Conservation (phyloP, 2,797 vertebrate species). For the Agapornis canus region DNA sequence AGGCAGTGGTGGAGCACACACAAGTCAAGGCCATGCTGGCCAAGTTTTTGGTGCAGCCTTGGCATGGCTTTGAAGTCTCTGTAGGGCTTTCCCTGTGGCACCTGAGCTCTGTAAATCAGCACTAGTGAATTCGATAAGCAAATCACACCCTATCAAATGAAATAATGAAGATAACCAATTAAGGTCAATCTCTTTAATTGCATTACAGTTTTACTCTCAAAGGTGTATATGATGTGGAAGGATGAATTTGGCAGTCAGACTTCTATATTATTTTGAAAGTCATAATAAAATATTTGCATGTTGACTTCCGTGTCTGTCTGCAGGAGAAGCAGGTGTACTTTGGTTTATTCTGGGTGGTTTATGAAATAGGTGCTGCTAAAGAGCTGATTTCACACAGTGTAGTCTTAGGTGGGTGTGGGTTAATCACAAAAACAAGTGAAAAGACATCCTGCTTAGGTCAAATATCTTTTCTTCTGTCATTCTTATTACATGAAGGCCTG, state of each 20-base stretch:
- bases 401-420: background rate
- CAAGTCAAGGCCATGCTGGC: rapidly evolving
- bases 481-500: background rate
- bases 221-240: background rate
- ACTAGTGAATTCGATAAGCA: background rate
- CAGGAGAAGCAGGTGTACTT: background rate
- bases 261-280: background rate
- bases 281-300: background rate
- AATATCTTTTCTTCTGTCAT: background rate
- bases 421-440: background rate
- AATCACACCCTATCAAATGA: background rate
- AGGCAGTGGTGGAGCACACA: background rate
- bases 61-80: background rate
- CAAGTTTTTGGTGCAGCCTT: background rate
- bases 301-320: background rate
- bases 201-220: background rate
- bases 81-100: background rate
- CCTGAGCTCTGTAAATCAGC: background rate
- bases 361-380: background rate
- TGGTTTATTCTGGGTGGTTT: background rate
- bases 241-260: background rate
- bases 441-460: background rate
- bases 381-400: background rate
- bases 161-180: background rate
- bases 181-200: background rate